Evolutionary conservation across 2,113 vertebrate genomes (phyloP), one percentile per base, ranked within the genome.

Genomic region (Aramus guarauna): DNA sequence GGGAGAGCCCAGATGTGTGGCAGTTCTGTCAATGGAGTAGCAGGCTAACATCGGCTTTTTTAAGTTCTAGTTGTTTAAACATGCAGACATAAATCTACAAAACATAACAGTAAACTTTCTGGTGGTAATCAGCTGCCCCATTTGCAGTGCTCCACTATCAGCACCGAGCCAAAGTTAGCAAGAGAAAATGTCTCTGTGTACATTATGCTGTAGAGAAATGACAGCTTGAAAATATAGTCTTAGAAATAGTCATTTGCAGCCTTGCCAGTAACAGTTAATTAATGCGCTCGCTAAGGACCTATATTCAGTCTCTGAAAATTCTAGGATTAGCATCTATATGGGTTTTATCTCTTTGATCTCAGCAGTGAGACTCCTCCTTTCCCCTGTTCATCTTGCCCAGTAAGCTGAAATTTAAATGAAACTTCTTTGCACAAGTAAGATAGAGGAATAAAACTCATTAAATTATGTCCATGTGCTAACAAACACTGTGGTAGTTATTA

Each of bases 361-460:
- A 73, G 63, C 66, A 75, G 39, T 26, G n/a, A 60, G 60, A 68
- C 27, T 55, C 26, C 26, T 73, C 8, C 22, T 86, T 85, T 92
- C 18, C 22, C 48, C 50, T 62, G 19, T 78, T 43, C 41, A 80
- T 78, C 69, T 91, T 93, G 34, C 58, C 34, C 80, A 92, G 62
- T 64, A 76, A 94, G 41, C 53, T 88, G 85, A 95, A 91, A 95
- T 95, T 53, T 62, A 80, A 93, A 72, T 85, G 17, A 79, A 82
- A 76, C 13, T 66, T 72, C 50, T 66, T 72, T 79, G 41, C 23
- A 23, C 8, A 73, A 41, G 17, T 66, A 47, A 72, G 10, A 53
- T 5, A 67, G 4, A 88, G 34, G 32, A 85, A 69, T 26, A 8
- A 76, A 92, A 48, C 27, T 78, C 43, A n/a, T 64, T 59, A 75